A percentile compares a stretch with the other conserved stretches of the same genome.
Conservation (phyloP, 2,888 invertebrate genomes). For the Cheilosia variabilis region DNA sequence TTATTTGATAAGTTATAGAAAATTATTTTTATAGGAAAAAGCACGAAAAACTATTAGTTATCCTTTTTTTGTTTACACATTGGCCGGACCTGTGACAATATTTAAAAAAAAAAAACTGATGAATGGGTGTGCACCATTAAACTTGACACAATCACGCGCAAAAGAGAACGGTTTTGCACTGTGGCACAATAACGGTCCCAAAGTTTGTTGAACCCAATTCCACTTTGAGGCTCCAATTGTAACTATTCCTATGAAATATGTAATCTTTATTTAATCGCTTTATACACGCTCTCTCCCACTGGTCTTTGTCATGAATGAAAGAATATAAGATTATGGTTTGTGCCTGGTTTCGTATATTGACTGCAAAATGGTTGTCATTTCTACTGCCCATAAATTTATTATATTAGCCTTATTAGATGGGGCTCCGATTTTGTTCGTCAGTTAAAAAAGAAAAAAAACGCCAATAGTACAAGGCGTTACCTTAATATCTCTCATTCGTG, state of each 20-base stretch:
- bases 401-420: neutral
- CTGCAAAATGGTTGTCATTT: neutral
- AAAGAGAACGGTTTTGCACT: slow-evolving; percentile 9
- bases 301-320: slow-evolving; percentile 11
- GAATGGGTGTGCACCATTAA: slow-evolving; percentile 32
- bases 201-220: slow-evolving; percentile 31
- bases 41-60: slow-evolving; percentile 24
- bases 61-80: slow-evolving; percentile 45
- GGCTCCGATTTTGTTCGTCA: neutral
- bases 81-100: slow-evolving; percentile 71
- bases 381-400: neutral
- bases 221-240: slow-evolving; percentile 66
- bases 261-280: slow-evolving; percentile 56
- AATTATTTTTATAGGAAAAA: slow-evolving; percentile 64
- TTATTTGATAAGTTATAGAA: slow-evolving; percentile 65
- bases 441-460: neutral
- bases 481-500: neutral
- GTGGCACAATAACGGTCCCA: slow-evolving; percentile 16
- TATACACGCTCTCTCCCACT: slow-evolving; percentile 16
- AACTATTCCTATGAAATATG: slow-evolving; percentile 64
- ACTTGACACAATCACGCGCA: slow-evolving; percentile 16
- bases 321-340: slow-evolving; percentile 1
- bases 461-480: neutral
- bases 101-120: slow-evolving; percentile 26
- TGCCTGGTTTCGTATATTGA: neutral